Evolutionary conservation across 1,140 invertebrate genomes (phyloP).

Genomic region (Leptonema lineaticorne): DNA sequence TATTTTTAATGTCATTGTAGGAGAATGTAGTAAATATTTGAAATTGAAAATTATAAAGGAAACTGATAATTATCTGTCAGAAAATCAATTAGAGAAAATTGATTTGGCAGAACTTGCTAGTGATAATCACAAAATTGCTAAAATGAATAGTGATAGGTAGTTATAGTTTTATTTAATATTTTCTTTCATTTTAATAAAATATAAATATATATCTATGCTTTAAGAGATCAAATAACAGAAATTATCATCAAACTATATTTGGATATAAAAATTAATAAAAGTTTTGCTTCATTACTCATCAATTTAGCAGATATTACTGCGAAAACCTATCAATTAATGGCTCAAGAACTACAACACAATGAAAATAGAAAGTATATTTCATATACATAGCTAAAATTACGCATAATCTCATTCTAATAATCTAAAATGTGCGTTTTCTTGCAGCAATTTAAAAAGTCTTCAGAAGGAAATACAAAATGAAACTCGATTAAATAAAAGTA

Average conservation of each 20-base stretch:
- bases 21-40: background rate
- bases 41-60: background rate
- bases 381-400: background rate
- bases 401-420: background rate
- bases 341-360: conserved; percentile 5
- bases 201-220: background rate
- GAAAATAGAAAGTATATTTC: conserved; percentile 20
- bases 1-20: background rate
- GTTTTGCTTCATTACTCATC: background rate
- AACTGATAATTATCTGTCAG: background rate
- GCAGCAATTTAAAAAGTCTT: conserved; percentile 8
- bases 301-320: conserved; percentile 6
- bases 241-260: conserved; percentile 1
- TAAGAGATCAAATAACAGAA: background rate
- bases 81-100: background rate
- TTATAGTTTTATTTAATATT: background rate
- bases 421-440: background rate
- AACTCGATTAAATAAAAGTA: background rate
- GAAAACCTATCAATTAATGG: conserved; percentile 15
- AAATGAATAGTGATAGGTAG: conserved; percentile 38
- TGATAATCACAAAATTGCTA: conserved; percentile 31
- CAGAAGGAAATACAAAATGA: background rate
- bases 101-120: conserved; percentile 10
- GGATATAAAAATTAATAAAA: conserved; percentile 5
- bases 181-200: background rate